Evolutionary conservation across 1,140 invertebrate species (phyloP).

Genomic region (Trichogramma pretiosum): DNA sequence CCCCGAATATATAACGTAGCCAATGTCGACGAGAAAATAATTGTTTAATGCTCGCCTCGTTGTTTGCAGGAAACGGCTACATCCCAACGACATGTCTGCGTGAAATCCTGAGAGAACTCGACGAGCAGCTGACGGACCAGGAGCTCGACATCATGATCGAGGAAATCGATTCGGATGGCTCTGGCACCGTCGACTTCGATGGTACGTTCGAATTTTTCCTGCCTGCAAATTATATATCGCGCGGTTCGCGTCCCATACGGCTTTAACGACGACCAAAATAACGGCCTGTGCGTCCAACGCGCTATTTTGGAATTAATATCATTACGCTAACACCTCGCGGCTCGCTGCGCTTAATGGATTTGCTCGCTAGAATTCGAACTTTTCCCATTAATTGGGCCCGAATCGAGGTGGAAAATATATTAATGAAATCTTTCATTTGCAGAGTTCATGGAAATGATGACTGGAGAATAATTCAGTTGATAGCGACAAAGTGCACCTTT

Average conservation of each 20-base stretch:
- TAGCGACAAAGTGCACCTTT: too few species aligned
- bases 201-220: too few species aligned
- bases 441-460: slow-evolving; percentile 97
- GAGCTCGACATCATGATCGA: slow-evolving; percentile 93
- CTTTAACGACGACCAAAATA: too few species aligned
- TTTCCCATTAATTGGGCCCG: background rate
- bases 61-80: slow-evolving; percentile 83
- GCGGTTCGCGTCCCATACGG: too few species aligned
- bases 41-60: background rate
- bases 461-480: slow-evolving; percentile 80
- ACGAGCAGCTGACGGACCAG: slow-evolving; percentile 84
- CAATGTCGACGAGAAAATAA: background rate
- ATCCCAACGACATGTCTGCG: slow-evolving; percentile 86
- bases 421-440: slow-evolving; percentile 47
- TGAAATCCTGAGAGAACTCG: slow-evolving; percentile 85
- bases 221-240: background rate
- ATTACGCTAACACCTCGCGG: too few species aligned
- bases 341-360: too few species aligned
- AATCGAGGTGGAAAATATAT: too few species aligned
- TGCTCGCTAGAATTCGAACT: slow-evolving; percentile 16
- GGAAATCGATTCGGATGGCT: slow-evolving; percentile 92
- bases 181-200: slow-evolving; percentile 74
- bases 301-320: too few species aligned
- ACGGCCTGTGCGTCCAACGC: too few species aligned
- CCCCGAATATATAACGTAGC: slow-evolving; percentile 3